phyloP scores from a whole-genome alignment of 2,113 vertebrate genomes.

The Lonchura striata region DNA sequence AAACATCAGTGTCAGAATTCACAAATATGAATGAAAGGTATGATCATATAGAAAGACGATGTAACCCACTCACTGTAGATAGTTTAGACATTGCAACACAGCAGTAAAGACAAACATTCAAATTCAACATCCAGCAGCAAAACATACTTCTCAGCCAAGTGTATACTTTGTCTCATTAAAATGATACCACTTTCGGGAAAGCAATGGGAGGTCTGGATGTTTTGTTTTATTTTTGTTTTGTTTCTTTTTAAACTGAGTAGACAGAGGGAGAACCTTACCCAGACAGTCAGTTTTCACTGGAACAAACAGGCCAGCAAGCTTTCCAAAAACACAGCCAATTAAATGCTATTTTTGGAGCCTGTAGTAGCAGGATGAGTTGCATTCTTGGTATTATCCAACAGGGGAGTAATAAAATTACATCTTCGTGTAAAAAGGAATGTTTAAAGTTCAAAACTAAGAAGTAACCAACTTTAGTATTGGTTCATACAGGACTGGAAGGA shows the following conservation, averaged over 20 bases:
- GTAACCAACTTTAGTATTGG: background rate
- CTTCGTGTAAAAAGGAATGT: background rate
- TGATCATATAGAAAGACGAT: background rate
- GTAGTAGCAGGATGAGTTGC: background rate
- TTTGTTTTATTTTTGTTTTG: background rate
- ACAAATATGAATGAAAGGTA: background rate
- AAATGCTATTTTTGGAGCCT: conserved; percentile 15
- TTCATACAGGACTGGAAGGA: background rate
- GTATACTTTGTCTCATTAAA: conserved; percentile 12
- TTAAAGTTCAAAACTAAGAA: background rate
- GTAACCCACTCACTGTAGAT: background rate
- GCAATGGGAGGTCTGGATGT: background rate
- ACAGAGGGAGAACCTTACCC: background rate
- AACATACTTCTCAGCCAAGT: conserved; percentile 2
- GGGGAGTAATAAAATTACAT: background rate
- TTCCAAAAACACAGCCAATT: background rate
- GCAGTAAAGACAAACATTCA: conserved; percentile 31
- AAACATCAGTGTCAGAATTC: background rate
- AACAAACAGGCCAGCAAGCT: conserved; percentile 22
- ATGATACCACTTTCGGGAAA: background rate
- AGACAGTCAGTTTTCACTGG: background rate
- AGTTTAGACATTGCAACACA: conserved; percentile 24
- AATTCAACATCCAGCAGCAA: background rate
- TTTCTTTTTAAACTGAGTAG: background rate
- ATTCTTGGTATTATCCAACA: background rate